Base-by-base conservation (phyloP, 2,797 vertebrate genomes). In the Smutsia temminckii region DNA sequence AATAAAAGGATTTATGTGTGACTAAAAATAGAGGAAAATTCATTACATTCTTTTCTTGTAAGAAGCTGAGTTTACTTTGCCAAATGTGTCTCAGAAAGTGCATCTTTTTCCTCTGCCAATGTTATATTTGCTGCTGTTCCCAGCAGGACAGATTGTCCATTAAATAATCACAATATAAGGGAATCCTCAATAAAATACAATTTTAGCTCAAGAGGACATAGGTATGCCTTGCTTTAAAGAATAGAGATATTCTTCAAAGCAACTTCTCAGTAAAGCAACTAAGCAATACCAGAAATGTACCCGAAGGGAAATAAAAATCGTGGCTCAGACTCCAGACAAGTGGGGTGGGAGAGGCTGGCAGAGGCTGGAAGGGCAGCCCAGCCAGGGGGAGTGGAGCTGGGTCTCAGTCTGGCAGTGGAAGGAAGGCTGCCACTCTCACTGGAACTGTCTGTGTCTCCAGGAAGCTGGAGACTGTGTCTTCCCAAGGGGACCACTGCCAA, bases 21-120 rank as follows among this genome's bases (percentile, higher is more conserved):
- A 95, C 96, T 97, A 97, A 97, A 97, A 97, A 97, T 97, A 97
- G 96, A 96, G 88, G 59, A 63, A 97, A 96, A 97, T 93, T 97
- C 97, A 96, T 97, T 94, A 91, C 97, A 97, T 97, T 97, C 95
- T 93, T 97, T 97, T 92, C 97, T 96, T 93, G 80, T 91, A 97
- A 97, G 95, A 95, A 96, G 83, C 93, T 91, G 86, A 89, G 78
- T 93, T 93, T 49, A 51, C 95, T 95, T 95, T 95, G 96, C 97
- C 96, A 97, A 97, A 84, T 94, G 86, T 84, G 88, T 97, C 95
- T 97, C 89, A 79, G 93, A 89, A 96, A 97, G 85, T 87, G 80
- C 83, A 94, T 96, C 5, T 21, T 59, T n/a, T 51, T 29, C 17
- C 3, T 27, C 66, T 69, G 91, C 96, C 95, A 95, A 93, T 89